Conservation (phyloP, 2,888 invertebrate species). For the Atherix ibis region DNA sequence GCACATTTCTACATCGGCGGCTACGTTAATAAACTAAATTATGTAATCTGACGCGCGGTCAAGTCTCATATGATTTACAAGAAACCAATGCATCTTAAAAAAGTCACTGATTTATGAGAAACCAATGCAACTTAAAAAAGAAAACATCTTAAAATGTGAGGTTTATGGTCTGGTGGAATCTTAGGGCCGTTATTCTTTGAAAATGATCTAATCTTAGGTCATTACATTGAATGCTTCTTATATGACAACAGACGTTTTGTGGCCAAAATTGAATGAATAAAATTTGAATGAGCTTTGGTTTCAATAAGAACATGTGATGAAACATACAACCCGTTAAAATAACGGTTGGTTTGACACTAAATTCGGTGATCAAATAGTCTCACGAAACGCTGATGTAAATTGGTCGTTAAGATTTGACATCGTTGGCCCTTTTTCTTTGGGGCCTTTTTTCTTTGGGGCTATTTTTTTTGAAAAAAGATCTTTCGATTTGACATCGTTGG, state of each 20-base stretch:
- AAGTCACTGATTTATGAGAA: background rate
- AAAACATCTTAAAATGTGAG: background rate
- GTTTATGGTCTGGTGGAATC: background rate
- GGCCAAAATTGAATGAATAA: background rate
- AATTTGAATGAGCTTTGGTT: background rate
- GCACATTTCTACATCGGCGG: background rate
- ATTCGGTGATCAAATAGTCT: too few species aligned
- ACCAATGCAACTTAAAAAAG: background rate
- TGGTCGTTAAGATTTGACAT: too few species aligned
- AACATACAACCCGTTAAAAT: too few species aligned
- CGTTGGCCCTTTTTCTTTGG: too few species aligned
- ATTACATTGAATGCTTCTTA: too few species aligned
- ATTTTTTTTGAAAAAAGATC: too few species aligned
- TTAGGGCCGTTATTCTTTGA: background rate
- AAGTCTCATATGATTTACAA: background rate
- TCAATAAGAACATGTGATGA: too few species aligned
- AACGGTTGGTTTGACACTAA: too few species aligned
- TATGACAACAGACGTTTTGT: background rate
- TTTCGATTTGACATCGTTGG: too few species aligned
- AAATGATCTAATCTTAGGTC: too few species aligned
- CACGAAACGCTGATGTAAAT: too few species aligned
- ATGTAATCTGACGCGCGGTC: background rate
- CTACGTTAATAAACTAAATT: background rate
- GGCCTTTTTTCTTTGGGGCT: too few species aligned
- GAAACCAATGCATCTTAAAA: background rate